phyloP scores from a whole-genome alignment of 2,113 vertebrate species.

The human region GRCh38 chr9:43082001-43082500 shows the following conservation, averaged over 20 bases:
- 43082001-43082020: not conserved
- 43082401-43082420: constrained; percentile 58
- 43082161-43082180: not conserved
- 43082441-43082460: not conserved
- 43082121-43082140: not conserved
- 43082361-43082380: constrained; percentile 41
- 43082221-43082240: constrained; percentile 9
- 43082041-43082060: not conserved
- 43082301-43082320: constrained; percentile 36
- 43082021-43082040: not conserved
- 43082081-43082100: not conserved
- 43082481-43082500: constrained; percentile 65
- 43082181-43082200: not conserved
- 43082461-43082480: constrained; percentile 60
- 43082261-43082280: constrained; percentile 24
- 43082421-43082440: constrained; percentile 47
- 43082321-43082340: constrained; percentile 46
- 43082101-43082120: not conserved
- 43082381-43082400: constrained; percentile 41
- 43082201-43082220: not conserved
- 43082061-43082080: not conserved
- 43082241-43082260: constrained; percentile 45
- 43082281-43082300: constrained; percentile 26
- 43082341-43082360: constrained; percentile 68
- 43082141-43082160: not conserved